Base-by-base conservation (phyloP, 2,888 invertebrate species). In the Scelioninae gen. 1 region DNA sequence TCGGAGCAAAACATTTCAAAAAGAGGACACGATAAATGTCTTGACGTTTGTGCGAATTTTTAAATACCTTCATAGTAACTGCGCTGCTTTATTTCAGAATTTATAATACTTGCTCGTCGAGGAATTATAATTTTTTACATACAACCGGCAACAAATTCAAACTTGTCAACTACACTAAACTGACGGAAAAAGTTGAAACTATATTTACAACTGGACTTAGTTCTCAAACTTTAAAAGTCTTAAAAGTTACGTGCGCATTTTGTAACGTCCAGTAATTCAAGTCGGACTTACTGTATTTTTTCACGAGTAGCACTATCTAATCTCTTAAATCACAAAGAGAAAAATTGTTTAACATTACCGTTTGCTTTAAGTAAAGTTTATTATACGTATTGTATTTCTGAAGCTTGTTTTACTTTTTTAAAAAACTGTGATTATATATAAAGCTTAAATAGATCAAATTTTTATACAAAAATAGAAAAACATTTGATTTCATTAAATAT, bases 221-320 rank as follows among this genome's bases (percentile, higher is more conserved):
- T 47, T 11, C 63, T 60, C 31, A 45, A 49, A 63, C 34, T 63
- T 68, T 55, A 43, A 65, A 65, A 43, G 68, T 68, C 45, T 68
- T 55, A 15, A 55, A 63, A 68, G 53, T 51, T 40, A 53, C 53
- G 66, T 40, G 38, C 45, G 11, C 34, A 38, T 49, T 66, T 53
- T 13, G 15, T 40, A 49, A 53, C 53, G 34, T 43, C 38, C 40
- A 38, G 66, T 34, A 32, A 47, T 49, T 63, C 23, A 62, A 16
- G 62, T 45, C 13, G 8, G 45, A 5, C 1, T 29, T 8, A 9
- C 13, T 62, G 16, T 45, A 62, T 31, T 45, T 62, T 40, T 58
- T 23, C n/a, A 29, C 9, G n/a, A 53, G 53, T 31, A 29, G 5
- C 53, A n/a, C 53, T 15, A 15, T 47, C 11, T 53, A n/a, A 53